Percentiles rank a stretch among this genome's conserved stretches.
Evolutionary conservation across 2,113 vertebrate genomes (phyloP).

Genomic region (Dipodomys ordii): DNA sequence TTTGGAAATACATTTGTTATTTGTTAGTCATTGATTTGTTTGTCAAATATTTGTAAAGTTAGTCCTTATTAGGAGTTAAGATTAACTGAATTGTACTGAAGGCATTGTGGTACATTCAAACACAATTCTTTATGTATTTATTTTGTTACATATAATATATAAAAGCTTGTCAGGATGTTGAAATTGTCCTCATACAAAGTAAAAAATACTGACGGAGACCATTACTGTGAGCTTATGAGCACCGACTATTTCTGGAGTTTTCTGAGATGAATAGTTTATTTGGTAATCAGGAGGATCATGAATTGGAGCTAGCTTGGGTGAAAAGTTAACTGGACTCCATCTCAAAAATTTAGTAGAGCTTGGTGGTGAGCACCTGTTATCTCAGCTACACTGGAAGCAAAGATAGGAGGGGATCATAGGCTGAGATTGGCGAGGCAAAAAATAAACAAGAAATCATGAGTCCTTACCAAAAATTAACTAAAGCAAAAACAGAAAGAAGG

Average conservation of each 20-base stretch:
- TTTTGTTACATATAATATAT: not conserved
- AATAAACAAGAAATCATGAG: too few relatives aligned
- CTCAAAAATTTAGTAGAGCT: too few relatives aligned
- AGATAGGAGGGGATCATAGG: too few relatives aligned
- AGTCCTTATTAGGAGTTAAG: not conserved
- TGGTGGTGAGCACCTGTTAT: too few relatives aligned
- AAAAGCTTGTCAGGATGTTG: conserved; percentile 5
- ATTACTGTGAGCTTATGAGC: not conserved
- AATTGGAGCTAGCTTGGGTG: too few relatives aligned
- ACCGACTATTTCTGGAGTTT: conserved; percentile 43
- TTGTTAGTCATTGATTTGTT: conserved; percentile 31
- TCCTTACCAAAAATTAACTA: too few relatives aligned
- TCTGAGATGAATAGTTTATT: not conserved
- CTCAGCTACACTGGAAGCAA: too few relatives aligned
- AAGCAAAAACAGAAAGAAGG: too few relatives aligned
- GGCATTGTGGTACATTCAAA: not conserved
- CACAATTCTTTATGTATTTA: not conserved
- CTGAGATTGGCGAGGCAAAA: too few relatives aligned
- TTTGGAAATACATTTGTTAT: not conserved
- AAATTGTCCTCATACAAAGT: conserved; percentile 29
- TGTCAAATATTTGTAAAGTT: conserved; percentile 42
- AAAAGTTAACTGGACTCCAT: too few relatives aligned
- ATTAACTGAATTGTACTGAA: conserved; percentile 18
- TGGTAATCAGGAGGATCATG: too few relatives aligned
- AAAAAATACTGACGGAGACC: not conserved